phyloP scores from a whole-genome alignment of 2,797 vertebrate species.

The Poeciliopsis infans region DNA sequence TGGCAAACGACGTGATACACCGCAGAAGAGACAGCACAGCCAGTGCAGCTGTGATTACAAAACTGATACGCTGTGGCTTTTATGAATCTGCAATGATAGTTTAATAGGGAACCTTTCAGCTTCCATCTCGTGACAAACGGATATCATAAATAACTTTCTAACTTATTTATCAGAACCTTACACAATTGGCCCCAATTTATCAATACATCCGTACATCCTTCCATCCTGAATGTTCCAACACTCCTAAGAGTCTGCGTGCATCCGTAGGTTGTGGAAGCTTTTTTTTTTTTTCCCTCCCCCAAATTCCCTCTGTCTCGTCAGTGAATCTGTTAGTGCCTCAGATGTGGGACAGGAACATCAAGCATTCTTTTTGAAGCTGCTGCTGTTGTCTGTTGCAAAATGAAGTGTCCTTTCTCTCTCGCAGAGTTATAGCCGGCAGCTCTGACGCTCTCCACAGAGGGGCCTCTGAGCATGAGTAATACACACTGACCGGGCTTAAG shows the following conservation, averaged over 20 bases:
- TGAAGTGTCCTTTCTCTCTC: constrained; percentile 49
- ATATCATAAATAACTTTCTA: constrained; percentile 50
- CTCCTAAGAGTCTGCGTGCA: constrained; percentile 29
- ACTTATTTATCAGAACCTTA: constrained; percentile 56
- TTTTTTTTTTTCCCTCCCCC: not conserved
- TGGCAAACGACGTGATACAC: constrained; percentile 32
- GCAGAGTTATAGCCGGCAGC: constrained; percentile 43
- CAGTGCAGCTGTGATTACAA: constrained; percentile 26
- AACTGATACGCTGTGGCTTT: constrained; percentile 40
- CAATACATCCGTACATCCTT: constrained; percentile 42
- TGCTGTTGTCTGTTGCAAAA: constrained; percentile 57
- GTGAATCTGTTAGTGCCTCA: constrained; percentile 51
- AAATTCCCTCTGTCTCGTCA: constrained; percentile 24
- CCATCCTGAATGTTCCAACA: constrained; percentile 40
- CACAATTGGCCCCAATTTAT: constrained; percentile 48
- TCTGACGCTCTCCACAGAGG: constrained; percentile 36
- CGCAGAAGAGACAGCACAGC: constrained; percentile 15
- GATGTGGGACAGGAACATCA: constrained; percentile 66
- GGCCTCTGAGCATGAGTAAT: constrained; percentile 62
- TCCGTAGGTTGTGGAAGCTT: constrained; percentile 15
- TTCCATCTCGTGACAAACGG: constrained; percentile 40
- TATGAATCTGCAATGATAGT: constrained; percentile 52
- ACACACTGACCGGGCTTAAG: constrained; percentile 47
- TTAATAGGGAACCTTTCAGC: constrained; percentile 46
- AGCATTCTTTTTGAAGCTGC: constrained; percentile 68